A percentile compares a stretch with the other conserved stretches of the same genome.
These are phyloP conservation scores for Arbacia lixula DNA, from an alignment of 53 echinoderm and acorn worm species.

Conservation along the genomic window DNA sequence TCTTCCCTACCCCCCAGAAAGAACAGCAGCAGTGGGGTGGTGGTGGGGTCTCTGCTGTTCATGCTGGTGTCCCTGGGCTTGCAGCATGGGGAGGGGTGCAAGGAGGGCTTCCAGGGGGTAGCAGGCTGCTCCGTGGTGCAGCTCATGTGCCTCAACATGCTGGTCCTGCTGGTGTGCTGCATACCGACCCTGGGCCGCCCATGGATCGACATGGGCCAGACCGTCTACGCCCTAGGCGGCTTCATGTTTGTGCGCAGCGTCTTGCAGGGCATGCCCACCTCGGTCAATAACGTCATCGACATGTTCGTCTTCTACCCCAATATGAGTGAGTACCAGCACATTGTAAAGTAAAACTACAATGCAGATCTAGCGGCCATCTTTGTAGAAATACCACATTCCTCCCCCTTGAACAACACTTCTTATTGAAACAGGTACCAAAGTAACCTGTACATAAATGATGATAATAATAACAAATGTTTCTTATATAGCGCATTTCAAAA, in stretches of 20 bases:
- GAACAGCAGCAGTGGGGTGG: conserved; percentile 22
- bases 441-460: no score
- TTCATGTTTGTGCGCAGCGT: conserved; percentile 34
- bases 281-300: conserved; percentile 32
- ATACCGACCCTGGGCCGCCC: conserved; percentile 30
- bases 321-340: conserved; percentile 41
- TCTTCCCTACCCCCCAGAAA: conserved; percentile 18
- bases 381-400: no score
- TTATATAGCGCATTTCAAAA: no score
- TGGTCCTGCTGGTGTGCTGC: conserved; percentile 34
- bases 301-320: conserved; percentile 41
- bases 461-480: no score
- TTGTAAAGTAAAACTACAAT: no score
- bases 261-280: conserved; percentile 31
- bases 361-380: no score
- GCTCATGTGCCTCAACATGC: conserved; percentile 45
- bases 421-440: no score
- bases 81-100: conserved; percentile 2
- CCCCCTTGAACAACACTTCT: no score
- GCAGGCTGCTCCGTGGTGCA: conserved; percentile 33
- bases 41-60: conserved; percentile 43
- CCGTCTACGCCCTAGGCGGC: conserved; percentile 34
- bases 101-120: not conserved
- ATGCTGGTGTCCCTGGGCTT: conserved; percentile 29
- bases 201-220: conserved; percentile 50